Conservation (phyloP, 2,888 invertebrate species). For the Helicoverpa assulta region DNA sequence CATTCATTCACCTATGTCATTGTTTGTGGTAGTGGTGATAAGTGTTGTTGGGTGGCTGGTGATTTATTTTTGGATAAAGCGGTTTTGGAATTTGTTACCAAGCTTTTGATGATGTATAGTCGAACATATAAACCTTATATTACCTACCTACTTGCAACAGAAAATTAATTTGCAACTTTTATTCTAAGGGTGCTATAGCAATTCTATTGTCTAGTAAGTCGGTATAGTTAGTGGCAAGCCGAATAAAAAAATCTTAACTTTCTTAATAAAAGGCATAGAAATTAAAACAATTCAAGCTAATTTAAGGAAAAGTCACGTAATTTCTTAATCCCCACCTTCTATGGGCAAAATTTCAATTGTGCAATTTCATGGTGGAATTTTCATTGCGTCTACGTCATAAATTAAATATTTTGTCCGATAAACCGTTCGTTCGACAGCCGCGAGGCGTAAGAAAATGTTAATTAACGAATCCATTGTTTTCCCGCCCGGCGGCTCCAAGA, state of each 20-base stretch:
- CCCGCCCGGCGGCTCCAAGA: conserved; percentile 91
- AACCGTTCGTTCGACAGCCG: conserved; percentile 90
- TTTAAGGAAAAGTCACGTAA: conserved; percentile 32
- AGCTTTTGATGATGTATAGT: too few relatives aligned
- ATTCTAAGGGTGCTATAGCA: too few relatives aligned
- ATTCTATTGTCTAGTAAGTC: too few relatives aligned
- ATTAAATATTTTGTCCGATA: conserved; percentile 91
- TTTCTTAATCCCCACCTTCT: conserved; percentile 68
- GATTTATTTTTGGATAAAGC: conserved; percentile 38
- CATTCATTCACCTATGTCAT: conserved; percentile 54
- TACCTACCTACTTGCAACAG: too few relatives aligned
- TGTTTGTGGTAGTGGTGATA: conserved; percentile 55
- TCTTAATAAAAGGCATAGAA: neutral
- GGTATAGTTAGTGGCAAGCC: too few relatives aligned
- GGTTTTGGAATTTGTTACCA: too few relatives aligned
- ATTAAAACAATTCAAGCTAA: conserved; percentile 24
- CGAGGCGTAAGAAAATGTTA: conserved; percentile 93
- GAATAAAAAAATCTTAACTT: neutral
- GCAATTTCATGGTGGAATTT: conserved; percentile 86
- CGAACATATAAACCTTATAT: too few relatives aligned
- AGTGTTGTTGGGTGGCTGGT: conserved; percentile 48
- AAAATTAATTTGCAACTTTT: too few relatives aligned
- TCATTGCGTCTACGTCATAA: conserved; percentile 87
- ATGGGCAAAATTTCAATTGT: conserved; percentile 78
- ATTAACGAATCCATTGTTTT: conserved; percentile 94